Base-by-base conservation (phyloP, 2,888 invertebrate genomes). In the Nowickia ferox region DNA sequence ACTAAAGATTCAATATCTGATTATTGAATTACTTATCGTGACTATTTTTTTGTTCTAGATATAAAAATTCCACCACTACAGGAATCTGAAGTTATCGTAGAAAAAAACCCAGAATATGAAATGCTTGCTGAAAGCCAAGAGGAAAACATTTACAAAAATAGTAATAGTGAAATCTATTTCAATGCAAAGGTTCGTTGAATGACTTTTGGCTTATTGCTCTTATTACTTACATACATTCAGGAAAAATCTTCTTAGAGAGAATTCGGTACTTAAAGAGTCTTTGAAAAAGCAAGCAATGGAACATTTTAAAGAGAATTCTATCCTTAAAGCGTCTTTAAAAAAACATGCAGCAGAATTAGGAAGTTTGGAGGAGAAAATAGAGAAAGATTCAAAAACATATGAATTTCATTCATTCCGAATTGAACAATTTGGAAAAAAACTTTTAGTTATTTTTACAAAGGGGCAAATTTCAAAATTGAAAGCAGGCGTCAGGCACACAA, bases 401-500 rank as follows among this genome's bases (percentile, higher is more conserved):
- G n/a, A n/a, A n/a, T n/a, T n/a, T n/a, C n/a, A 11, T 53, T 55
- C 6, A 51, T 5, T 53, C 6, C n/a, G 69, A 69, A 38, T 53
- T 53, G n/a, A 69, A 10, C 15, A 69, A 69, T 55, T 55, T 69
- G 19, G 69, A 55, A 48, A 69, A 51, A 69, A 53, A 19, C 53
- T 69, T 55, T 40, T 69, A 55, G 13, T 48, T 53, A 69, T 69
- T 69, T 69, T 69, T 30, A 53, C 53, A 46, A 59, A 72, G 57
- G 57, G 57, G 44, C 72, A 72, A 44, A 57, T 72, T 72, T 57
- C 44, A 72, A 55, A 72, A 59, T 57, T 72, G 9, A 57, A 57
- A 59, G 17, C 42, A 44, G 57, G 42, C 30, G 40, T 19, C 30
- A 72, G 42, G 44, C 42, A 44, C 44, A 55, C 44, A 42, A 57